Evolutionary conservation across 2,113 vertebrate species (phyloP).

Genomic region (Lagopus leucura): DNA sequence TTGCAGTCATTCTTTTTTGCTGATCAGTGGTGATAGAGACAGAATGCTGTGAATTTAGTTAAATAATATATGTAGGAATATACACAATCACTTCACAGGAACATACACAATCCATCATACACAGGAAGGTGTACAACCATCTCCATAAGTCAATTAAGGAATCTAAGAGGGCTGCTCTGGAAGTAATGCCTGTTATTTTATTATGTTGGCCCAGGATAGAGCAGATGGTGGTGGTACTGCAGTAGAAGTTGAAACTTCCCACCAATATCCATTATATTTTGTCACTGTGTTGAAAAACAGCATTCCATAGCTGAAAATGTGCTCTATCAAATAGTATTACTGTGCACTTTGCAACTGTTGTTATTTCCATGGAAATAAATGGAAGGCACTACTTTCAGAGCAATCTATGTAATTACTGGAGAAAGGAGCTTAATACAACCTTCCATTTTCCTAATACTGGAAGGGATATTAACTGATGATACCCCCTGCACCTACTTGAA

Average conservation of each 20-base stretch:
- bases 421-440: neutral
- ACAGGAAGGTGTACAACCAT: rapidly evolving
- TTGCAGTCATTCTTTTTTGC: neutral
- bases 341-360: too few relatives aligned
- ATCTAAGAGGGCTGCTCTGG: neutral
- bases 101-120: too few relatives aligned
- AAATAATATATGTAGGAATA: too few relatives aligned
- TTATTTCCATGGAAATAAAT: too few relatives aligned
- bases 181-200: neutral
- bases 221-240: neutral
- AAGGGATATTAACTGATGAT: neutral
- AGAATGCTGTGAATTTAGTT: neutral
- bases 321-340: neutral
- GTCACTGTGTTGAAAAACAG: neutral
- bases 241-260: neutral
- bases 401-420: neutral
- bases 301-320: neutral
- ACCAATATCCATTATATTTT: neutral
- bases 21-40: neutral
- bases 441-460: rapidly evolving
- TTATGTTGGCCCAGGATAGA: neutral
- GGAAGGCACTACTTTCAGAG: too few relatives aligned
- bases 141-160: neutral
- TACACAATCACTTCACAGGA: too few relatives aligned
- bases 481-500: neutral